These are phyloP conservation scores for Podarcis siculus DNA, from an alignment of 2,797 vertebrate species.

Conservation along the genomic window DNA sequence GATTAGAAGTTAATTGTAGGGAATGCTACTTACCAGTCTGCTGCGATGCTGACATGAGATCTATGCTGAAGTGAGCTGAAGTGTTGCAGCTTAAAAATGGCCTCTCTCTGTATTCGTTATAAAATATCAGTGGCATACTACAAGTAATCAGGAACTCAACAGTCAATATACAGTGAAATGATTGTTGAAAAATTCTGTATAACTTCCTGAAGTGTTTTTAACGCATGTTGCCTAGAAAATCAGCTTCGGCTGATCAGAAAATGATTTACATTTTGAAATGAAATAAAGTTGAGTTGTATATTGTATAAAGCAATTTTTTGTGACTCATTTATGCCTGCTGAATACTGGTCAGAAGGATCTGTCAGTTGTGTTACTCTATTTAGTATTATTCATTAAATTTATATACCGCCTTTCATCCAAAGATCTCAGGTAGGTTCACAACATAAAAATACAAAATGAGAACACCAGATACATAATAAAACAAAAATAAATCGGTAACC, in stretches of 20 bases:
- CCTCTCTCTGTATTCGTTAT: conserved; percentile 36
- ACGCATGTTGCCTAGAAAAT: conserved; percentile 51
- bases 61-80: conserved; percentile 34
- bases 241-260: not conserved
- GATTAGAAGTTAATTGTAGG: conserved; percentile 49
- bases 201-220: conserved; percentile 56
- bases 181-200: conserved; percentile 11
- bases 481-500: no score
- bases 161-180: conserved; percentile 24
- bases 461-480: no score
- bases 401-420: no score
- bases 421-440: no score
- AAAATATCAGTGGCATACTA: conserved; percentile 40
- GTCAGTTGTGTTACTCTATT: not conserved
- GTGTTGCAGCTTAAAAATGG: not conserved
- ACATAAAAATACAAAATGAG: no score
- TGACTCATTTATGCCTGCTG: conserved; percentile 6
- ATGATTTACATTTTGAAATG: conserved; percentile 52
- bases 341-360: not conserved
- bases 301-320: conserved; percentile 6
- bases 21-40: conserved; percentile 44
- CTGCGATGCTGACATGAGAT: conserved; percentile 58
- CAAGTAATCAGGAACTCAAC: conserved; percentile 1
- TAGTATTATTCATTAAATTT: not conserved
- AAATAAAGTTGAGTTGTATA: conserved; percentile 71